Conservation (phyloP, 2,113 vertebrate species). For the Corvus cornix region DNA sequence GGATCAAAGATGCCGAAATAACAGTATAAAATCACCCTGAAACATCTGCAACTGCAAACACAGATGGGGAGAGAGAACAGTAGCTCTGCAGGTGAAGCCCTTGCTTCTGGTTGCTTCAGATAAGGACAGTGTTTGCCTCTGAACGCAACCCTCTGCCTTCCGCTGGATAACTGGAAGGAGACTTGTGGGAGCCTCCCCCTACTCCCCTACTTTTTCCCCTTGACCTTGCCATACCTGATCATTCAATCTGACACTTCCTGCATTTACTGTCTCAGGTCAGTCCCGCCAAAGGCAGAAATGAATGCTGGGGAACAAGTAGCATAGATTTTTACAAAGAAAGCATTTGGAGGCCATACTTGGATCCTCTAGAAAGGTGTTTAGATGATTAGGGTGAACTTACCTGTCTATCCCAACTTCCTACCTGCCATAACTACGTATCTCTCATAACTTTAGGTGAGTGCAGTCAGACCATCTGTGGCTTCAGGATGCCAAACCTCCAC, state of each 20-base stretch:
- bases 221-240: not conserved
- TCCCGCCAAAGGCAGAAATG: not conserved
- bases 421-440: not conserved
- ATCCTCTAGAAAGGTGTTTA: not conserved
- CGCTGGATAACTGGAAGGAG: not conserved
- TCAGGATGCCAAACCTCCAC: not conserved
- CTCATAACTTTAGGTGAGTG: not conserved
- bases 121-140: not conserved
- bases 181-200: not conserved
- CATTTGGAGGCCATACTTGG: not conserved
- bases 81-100: not conserved
- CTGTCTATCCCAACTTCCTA: not conserved
- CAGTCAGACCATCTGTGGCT: not conserved
- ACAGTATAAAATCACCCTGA: not conserved
- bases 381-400: not conserved
- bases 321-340: not conserved
- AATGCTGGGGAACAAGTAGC: not conserved
- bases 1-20: slow-evolving; percentile 39
- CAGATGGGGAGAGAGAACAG: not conserved
- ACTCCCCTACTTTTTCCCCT: not conserved
- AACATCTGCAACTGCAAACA: slow-evolving; percentile 1
- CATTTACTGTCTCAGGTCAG: not conserved
- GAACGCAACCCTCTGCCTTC: not conserved
- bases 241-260: not conserved
- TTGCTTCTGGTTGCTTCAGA: not conserved